Evolutionary conservation across 2,888 invertebrate species (phyloP), one percentile per base, ranked within the genome.

Genomic region (Clistopyga incitator): DNA sequence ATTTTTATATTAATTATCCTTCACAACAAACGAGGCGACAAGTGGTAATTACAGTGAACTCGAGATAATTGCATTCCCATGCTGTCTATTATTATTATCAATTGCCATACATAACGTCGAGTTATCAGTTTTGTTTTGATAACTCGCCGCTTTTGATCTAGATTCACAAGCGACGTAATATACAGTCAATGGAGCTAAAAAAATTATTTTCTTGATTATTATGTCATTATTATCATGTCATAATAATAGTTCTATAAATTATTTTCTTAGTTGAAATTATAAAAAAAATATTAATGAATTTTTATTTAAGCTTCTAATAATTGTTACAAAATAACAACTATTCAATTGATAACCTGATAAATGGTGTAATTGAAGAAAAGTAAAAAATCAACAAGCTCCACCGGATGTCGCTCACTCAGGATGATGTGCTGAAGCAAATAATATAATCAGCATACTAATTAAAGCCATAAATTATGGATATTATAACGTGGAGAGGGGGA

Each of bases 111-210:
- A 25, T 64, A 38, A 64, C 38, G 10, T 18, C 2, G 20, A 42
- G 38, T 67, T 67, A 56, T 76, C 54, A 29, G 42, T 34, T 6
- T 54, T 45, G 54, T 76, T 65, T 76, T 64, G 20, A 34, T 61
- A 47, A 6, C 1, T 47, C 47, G 20, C n/a, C 18, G 34, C 10
- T 52, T 11, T 25, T n/a, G 11, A 56, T 45, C 15, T 25, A 42
- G n/a, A 71, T 59, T 34, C 15, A 56, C 42, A 23, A 56, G 23
- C 23, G 54, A 56, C 15, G 20, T 13, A 15, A 8, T 23, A 42
- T 56, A 23, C 18, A 42, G 13, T 56, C 54, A n/a, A 0, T 18
- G 4, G 20, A 8, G 18, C 23, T 23, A 67, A 29, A 29, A 29
- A 2, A 29, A 29, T 4, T 29, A 29, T 29, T 29, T 2, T 2